Base-by-base conservation (phyloP, 2,797 vertebrate species). In the Peromyscus aztecus region DNA sequence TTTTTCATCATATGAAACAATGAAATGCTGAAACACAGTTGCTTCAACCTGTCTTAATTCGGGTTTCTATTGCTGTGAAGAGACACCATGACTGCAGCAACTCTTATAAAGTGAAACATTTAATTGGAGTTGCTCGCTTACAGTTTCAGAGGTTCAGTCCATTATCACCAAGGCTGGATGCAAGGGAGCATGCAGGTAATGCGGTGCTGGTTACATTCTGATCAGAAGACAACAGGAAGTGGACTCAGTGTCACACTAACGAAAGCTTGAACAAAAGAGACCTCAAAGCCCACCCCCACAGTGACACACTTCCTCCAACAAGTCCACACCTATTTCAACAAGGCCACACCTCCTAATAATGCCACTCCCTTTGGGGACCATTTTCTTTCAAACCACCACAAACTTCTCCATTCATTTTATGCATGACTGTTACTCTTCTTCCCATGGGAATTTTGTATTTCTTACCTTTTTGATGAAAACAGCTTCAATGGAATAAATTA, bases 381-480 rank as follows among this genome's bases (percentile, higher is more conserved):
- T 21, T 37, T 71, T 71, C n/a, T 71, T 71, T 37, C 34, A n/a
- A 71, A 71, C n/a, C 17, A 37, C 67, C n/a, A 71, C 34, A 37
- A 71, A 37, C 17, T 2, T 4, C 43, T 67, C 14, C 59, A 80
- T 89, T 89, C 80, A 82, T 37, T 78, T 88, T 87, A 34, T 78
- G 57, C 34, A 63, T n/a, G 85, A 94, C 34, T 93, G 61, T 86
- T 90, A 23, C 11, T 61, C 86, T 69, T 96, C 61, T 46, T 63
- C 34, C 43, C 69, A 63, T 52, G 91, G n/a, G 55, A 88, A 95
- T 69, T 83, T 65, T 88, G 10, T 24, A 46, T 92, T 90, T 96
- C 63, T 90, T 92, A 96, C 46, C 63, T 73, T 90, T 40, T 92
- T 94, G 34, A 96, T 96, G 37, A 43, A 92, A 94, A 88, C 9